Base-by-base conservation (phyloP, 2,797 vertebrate species). In the Sebastes aleutianus region DNA sequence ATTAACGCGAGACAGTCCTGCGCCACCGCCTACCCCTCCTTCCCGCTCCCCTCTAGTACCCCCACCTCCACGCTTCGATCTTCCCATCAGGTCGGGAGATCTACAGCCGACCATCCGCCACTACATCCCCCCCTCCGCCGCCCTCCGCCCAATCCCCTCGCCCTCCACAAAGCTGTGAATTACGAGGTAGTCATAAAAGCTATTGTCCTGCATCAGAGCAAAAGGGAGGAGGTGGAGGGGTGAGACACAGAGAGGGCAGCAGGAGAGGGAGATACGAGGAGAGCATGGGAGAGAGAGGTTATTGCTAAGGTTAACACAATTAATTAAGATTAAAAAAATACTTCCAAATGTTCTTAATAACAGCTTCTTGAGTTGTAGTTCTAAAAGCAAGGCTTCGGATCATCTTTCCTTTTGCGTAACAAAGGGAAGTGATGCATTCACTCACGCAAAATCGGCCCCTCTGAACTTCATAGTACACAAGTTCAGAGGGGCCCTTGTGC, bases 161-260 rank as follows among this genome's bases (percentile, higher is more conserved):
- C 54, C 65, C 74, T 57, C 61, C 67, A 54, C 66, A 2, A 20
- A 31, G 10, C 66, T 31, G 62, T 86, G 89, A 93, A 82, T 90
- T 86, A 92, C 34, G 74, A 88, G 81, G 43, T 82, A 57, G 70
- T 83, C 85, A 85, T 87, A 88, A 92, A 91, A 90, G 59, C 80
- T 68, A 83, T 84, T 81, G 85, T 89, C 83, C 80, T 77, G 74
- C 71, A 72, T 72, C 66, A 36, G 31, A 62, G 62, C 43, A 20
- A 5, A 9, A 26, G 36, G 13, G 29, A 6, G 62, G 9, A 36
- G 24, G 47, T 22, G 12, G 34, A 9, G 73, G 36, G 47, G 36
- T 11, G 70, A 67, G 16, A 14, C 36, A 59, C 7, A 16, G 36
- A 31, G 76, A 36, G 59, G 27, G 27, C 56, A 54, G 22, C 7